phyloP scores from a whole-genome alignment of 2,797 vertebrate species.

The Pseudochromis fuscus region DNA sequence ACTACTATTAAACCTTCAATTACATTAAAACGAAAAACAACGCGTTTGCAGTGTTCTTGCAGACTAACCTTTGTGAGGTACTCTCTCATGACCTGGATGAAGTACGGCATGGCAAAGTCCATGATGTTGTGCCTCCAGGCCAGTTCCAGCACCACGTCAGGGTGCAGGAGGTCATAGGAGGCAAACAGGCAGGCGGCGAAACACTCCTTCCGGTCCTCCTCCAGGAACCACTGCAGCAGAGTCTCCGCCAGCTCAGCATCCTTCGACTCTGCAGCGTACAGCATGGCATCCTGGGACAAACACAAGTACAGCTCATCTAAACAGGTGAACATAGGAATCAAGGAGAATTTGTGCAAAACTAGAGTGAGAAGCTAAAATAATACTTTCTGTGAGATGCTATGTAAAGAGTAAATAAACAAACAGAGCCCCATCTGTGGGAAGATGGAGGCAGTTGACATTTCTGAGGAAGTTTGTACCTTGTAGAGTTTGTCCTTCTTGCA shows the following conservation, averaged over 20 bases:
- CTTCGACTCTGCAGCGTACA: conserved; percentile 91
- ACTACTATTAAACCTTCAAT: background rate
- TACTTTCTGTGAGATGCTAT: background rate
- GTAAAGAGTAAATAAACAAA: conserved; percentile 6
- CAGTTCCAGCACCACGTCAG: conserved; percentile 91
- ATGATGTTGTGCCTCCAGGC: conserved; percentile 92
- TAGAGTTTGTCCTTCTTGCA: conserved; percentile 95
- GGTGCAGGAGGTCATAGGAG: conserved; percentile 91
- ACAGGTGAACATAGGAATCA: background rate
- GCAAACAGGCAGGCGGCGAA: conserved; percentile 92
- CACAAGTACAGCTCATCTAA: background rate
- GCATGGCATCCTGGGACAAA: conserved; percentile 90
- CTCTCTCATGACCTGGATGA: conserved; percentile 94
- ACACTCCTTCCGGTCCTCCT: conserved; percentile 91
- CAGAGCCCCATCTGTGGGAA: conserved; percentile 50
- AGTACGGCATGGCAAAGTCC: conserved; percentile 94
- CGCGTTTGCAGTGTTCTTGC: background rate
- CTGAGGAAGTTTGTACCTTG: conserved; percentile 76
- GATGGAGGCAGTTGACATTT: background rate
- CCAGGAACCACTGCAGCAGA: conserved; percentile 93
- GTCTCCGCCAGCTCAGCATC: conserved; percentile 89
- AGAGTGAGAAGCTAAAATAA: background rate
- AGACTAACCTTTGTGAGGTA: conserved; percentile 91
- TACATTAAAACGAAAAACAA: background rate
- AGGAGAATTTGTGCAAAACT: background rate